phyloP scores from a whole-genome alignment of 2,888 invertebrate genomes.

The Plagodis dolabraria region DNA sequence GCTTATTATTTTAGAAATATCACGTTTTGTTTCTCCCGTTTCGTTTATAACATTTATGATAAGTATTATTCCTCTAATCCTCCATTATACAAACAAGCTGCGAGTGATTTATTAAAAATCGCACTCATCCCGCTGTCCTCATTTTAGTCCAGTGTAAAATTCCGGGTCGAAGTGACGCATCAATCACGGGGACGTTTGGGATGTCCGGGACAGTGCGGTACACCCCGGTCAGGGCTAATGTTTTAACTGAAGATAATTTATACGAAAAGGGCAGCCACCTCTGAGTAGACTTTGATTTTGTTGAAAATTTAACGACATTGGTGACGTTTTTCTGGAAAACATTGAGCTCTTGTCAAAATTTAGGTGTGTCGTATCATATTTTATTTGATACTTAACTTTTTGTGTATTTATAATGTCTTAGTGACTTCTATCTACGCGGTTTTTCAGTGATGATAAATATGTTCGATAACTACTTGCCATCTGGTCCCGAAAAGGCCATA shows the following conservation, averaged over 20 bases:
- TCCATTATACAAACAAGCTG: neutral
- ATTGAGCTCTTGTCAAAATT: too few relatives aligned
- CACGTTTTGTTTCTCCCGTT: too few relatives aligned
- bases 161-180: conserved; percentile 14
- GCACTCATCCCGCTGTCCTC: conserved; percentile 4
- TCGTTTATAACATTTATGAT: too few relatives aligned
- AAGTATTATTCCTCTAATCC: neutral
- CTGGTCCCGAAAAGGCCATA: too few relatives aligned
- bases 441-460: too few relatives aligned
- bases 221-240: neutral
- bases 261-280: neutral
- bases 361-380: too few relatives aligned
- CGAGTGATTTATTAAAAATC: conserved; percentile 19
- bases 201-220: conserved; percentile 7
- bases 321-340: too few relatives aligned
- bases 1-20: too few relatives aligned
- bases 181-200: conserved; percentile 16
- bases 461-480: too few relatives aligned
- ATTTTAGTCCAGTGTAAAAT: conserved; percentile 12
- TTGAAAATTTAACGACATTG: neutral
- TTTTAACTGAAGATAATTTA: neutral
- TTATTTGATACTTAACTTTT: too few relatives aligned
- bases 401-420: too few relatives aligned
- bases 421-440: too few relatives aligned
- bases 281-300: conserved; percentile 7